Evolutionary conservation across 2,888 invertebrate genomes (phyloP), one percentile per base, ranked within the genome.

Genomic region (Poecilobothrus nobilitatus): DNA sequence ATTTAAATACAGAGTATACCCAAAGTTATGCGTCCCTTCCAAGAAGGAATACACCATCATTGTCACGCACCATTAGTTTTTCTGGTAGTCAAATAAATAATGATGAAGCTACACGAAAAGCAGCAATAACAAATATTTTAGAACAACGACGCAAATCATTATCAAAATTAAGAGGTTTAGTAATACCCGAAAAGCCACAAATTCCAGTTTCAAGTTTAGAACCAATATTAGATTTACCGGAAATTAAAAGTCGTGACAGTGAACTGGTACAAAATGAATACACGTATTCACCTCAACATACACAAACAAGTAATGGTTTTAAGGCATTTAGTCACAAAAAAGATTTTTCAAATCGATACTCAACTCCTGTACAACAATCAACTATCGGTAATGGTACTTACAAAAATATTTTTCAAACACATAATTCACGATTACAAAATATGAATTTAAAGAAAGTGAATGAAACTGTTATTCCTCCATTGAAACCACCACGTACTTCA

Each of bases 141-240:
- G 94, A 94, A 80, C 92, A 93, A 78, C 85, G 94, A 69, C 88
- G 90, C 73, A 90, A 89, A 76, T 90, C 91, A 22, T 87, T 93
- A 81, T 91, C 92, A 3, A 94, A 94, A 80, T 81, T 95, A 70
- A 86, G 93, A 76, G 94, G 94, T n/a, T 83, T 95, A 74, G 91
- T 93, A 44, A 95, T 95, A 77, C 94, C 94, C 6, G 94, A 94
- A 75, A 85, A 86, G 71, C 84, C 86, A 18, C 80, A 84, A 33
- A 83, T 86, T 73, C 79, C 82, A 4, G 72, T 73, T 72, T 80
- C 70, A 74, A 76, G 73, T 67, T 73, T 80, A 81, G 84, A 85
- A 68, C 87, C 87, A 22, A 86, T 88, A 61, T 84, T 90, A 66
- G 91, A 92, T 81, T 83, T 94, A 76, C 92, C 94, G 1, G 91